These are phyloP conservation scores for Parascotia fuliginaria DNA, from an alignment of 2,888 invertebrate genomes.

Conservation along the genomic window DNA sequence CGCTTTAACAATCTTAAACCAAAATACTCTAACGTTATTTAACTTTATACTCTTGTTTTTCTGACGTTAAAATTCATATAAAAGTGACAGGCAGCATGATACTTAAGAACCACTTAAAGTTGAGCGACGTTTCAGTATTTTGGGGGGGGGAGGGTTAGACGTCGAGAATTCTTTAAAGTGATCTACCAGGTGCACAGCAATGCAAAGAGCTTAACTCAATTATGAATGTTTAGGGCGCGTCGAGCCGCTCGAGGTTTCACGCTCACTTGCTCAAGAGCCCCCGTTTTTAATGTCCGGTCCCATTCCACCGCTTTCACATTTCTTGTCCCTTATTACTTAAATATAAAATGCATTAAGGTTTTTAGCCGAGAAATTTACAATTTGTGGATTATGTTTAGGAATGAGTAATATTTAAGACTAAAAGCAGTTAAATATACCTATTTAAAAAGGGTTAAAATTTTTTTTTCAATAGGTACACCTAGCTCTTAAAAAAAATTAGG, in stretches of 20 bases:
- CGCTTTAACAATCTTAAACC: no score
- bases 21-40: no score
- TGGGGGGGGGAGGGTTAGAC: neutral
- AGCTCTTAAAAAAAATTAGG: no score
- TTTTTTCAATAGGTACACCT: no score
- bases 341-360: constrained; percentile 30
- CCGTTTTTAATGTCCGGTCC: constrained; percentile 50
- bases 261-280: constrained; percentile 53
- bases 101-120: no score
- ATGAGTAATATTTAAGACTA: no score
- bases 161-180: neutral
- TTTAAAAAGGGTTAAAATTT: no score
- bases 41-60: no score
- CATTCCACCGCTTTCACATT: constrained; percentile 37
- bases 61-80: no score
- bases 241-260: constrained; percentile 54
- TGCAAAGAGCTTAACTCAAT: constrained; percentile 67
- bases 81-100: no score
- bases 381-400: constrained; percentile 8
- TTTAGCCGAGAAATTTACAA: no score
- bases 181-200: constrained; percentile 51
- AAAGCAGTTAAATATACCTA: no score
- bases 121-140: neutral
- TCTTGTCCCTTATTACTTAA: constrained; percentile 34
- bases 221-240: constrained; percentile 50